Evolutionary conservation across 2,797 vertebrate species (phyloP).

Genomic region (Cichlasoma orientale): DNA sequence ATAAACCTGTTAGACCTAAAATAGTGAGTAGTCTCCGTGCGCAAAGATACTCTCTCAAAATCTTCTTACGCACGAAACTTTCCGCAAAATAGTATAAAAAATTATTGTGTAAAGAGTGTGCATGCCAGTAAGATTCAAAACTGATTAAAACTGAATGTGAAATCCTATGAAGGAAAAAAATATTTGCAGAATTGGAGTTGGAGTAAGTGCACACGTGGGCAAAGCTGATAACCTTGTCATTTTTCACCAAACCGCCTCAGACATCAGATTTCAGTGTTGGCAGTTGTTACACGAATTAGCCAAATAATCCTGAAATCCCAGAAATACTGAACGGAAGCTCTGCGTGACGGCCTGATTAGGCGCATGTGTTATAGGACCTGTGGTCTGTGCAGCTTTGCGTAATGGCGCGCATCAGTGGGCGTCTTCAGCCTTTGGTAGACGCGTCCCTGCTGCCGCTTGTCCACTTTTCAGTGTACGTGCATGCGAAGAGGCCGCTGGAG

Average conservation of each 20-base stretch:
- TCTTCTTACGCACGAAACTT: neutral
- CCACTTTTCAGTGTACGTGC: neutral
- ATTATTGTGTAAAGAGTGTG: neutral
- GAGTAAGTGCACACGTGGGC: neutral
- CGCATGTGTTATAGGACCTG: constrained; percentile 11
- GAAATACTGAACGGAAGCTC: neutral
- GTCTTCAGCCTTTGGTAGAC: constrained; percentile 28
- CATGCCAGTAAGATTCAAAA: neutral
- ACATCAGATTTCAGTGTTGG: neutral
- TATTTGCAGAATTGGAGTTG: neutral
- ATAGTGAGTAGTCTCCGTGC: neutral
- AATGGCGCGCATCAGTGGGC: constrained; percentile 52
- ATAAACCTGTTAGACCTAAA: neutral
- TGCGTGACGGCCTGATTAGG: neutral
- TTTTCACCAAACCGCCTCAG: neutral
- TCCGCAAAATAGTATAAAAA: neutral
- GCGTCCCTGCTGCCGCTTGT: constrained; percentile 31
- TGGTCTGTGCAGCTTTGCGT: constrained; percentile 50
- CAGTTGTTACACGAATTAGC: neutral
- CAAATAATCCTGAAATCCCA: constrained; percentile 14
- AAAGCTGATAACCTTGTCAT: neutral
- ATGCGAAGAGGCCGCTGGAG: constrained; percentile 13
- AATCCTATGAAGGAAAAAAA: neutral
- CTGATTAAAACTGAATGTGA: neutral
- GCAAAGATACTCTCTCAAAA: neutral